Percentiles rank a stretch among this genome's conserved stretches.
Evolutionary conservation across 1,140 invertebrate species (phyloP).

Genomic region (Temnothorax longispinosus): DNA sequence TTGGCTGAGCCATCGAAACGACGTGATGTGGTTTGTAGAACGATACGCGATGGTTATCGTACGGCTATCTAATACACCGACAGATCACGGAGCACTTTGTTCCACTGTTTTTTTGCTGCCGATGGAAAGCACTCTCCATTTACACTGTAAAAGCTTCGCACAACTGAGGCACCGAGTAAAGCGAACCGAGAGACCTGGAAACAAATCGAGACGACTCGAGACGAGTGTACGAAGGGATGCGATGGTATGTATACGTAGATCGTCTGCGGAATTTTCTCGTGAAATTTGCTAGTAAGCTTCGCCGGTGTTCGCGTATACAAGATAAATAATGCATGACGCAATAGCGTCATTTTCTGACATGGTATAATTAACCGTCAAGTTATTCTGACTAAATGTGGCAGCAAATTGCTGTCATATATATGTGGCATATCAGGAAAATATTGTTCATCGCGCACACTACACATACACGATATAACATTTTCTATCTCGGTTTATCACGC

Average conservation of each 20-base stretch:
- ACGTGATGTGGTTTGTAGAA: conserved; percentile 20
- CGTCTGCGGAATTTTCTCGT: background rate
- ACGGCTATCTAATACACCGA: conserved; percentile 39
- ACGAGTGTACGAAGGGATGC: background rate
- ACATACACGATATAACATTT: background rate
- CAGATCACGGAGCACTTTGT: conserved; percentile 45
- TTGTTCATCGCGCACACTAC: background rate
- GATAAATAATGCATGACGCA: background rate
- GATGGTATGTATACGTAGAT: background rate
- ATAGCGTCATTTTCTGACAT: background rate
- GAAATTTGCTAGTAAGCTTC: background rate
- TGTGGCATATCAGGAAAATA: background rate
- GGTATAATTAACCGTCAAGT: background rate
- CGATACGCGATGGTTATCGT: conserved; percentile 16
- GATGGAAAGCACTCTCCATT: conserved; percentile 40
- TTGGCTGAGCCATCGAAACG: conserved; percentile 18
- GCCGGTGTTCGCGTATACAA: background rate
- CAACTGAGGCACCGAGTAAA: conserved; percentile 30
- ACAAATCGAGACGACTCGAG: conserved; percentile 42
- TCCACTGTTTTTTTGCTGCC: conserved; percentile 22
- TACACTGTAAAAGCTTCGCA: conserved; percentile 31
- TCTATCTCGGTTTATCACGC: conserved; percentile 11
- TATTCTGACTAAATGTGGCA: background rate
- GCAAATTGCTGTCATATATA: background rate
- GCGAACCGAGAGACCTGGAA: conserved; percentile 36